Evolutionary conservation across 2,888 invertebrate species (phyloP).

Genomic region (Drosophila suboccidentalis): DNA sequence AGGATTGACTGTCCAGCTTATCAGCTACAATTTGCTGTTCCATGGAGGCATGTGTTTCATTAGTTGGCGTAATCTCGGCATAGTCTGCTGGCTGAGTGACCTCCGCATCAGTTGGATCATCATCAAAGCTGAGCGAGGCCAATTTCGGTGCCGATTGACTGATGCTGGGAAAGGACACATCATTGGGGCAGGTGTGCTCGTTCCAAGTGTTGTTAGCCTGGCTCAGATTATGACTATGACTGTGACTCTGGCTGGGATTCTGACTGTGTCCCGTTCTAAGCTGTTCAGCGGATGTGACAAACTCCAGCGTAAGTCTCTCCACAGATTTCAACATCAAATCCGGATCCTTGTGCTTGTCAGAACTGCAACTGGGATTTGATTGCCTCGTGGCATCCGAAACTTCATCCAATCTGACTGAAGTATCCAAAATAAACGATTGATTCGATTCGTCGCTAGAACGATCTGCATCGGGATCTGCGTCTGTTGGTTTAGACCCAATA

Average conservation of each 20-base stretch:
- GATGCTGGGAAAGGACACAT: slow-evolving; percentile 92
- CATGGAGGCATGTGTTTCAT: slow-evolving; percentile 62
- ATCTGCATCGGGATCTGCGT: slow-evolving; percentile 56
- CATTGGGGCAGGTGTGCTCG: slow-evolving; percentile 92
- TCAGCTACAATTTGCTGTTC: not conserved
- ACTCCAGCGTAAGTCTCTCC: slow-evolving; percentile 88
- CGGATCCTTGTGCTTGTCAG: slow-evolving; percentile 87
- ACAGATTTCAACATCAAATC: slow-evolving; percentile 90
- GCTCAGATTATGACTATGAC: slow-evolving; percentile 35
- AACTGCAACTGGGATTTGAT: not conserved
- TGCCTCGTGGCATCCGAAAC: not conserved
- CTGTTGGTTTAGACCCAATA: slow-evolving; percentile 80
- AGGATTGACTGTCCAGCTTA: slow-evolving; percentile 21
- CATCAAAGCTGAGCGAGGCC: slow-evolving; percentile 89
- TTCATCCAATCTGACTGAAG: slow-evolving; percentile 68
- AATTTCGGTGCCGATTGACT: slow-evolving; percentile 91
- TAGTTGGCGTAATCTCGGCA: slow-evolving; percentile 82
- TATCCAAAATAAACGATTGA: slow-evolving; percentile 82
- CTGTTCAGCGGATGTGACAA: slow-evolving; percentile 89
- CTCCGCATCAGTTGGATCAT: slow-evolving; percentile 86
- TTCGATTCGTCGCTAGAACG: slow-evolving; percentile 81
- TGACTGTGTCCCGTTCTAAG: slow-evolving; percentile 84
- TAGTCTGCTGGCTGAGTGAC: slow-evolving; percentile 70
- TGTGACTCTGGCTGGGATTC: slow-evolving; percentile 36
- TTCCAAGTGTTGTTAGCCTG: slow-evolving; percentile 90